Evolutionary conservation across 2,113 vertebrate species (phyloP), one percentile per base, ranked within the genome.

Genomic region (Pelodiscus sinensis): DNA sequence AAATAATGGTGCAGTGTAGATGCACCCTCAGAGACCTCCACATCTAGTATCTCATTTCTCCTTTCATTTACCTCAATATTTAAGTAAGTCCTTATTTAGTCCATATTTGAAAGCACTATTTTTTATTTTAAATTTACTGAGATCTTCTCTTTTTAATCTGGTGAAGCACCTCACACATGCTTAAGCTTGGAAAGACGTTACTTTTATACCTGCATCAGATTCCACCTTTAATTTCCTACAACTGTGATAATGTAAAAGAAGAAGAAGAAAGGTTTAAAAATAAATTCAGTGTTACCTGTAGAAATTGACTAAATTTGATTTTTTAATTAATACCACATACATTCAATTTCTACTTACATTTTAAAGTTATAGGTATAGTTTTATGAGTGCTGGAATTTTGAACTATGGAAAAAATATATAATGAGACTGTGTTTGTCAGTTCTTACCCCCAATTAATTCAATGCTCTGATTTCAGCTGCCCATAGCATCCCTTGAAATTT

Each of bases 71-170:
- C 27, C 58, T 60, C 25, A 60, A 60, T 60, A 29, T 60, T 60
- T 13, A 60, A 60, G 27, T 68, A 25, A 22, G 86, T 89, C 93
- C 60, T 44, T 79, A 58, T 31, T 29, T 82, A 24, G 18, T 25
- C 73, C n/a, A 89, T 2, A 78, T 24, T 79, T 10, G 57, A 92
- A 79, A 31, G 50, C 10, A 57, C 55, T 85, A 54, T 87, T 90
- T 85, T 62, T 86, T 65, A 56, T 84, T 87, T 82, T 58, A 87
- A 13, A 90, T 58, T 68, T 85, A 82, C 77, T 24, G 88, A 89
- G 44, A 71, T 35, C 0, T 24, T 7, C 79, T 8, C 12, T 11
- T 82, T 62, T 81, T 35, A 58, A 58, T 89, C 25, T 8, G 81
- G 9, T 81, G 68, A 81, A 81, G 29, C 83, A 5, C 79, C 18